Evolutionary conservation across 2,888 invertebrate genomes (phyloP).

Genomic region (Ophraella communa): DNA sequence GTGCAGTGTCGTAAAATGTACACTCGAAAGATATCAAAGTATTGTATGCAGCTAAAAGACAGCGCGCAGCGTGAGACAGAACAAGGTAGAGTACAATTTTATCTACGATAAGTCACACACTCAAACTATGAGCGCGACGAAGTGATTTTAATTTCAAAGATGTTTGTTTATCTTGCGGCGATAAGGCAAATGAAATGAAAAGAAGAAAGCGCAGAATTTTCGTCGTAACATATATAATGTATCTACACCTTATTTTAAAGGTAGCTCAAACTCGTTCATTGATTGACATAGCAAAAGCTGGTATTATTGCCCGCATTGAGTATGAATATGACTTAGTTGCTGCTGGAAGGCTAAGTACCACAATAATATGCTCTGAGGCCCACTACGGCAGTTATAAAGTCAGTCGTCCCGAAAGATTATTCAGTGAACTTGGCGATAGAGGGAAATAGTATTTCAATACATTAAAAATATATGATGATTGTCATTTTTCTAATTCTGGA

Average conservation of each 20-base stretch:
- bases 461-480: constrained; percentile 52
- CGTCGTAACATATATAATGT: constrained; percentile 1
- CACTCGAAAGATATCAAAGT: not conserved
- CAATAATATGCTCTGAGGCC: constrained; percentile 48
- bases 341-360: constrained; percentile 52
- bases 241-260: constrained; percentile 33
- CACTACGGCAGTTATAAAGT: constrained; percentile 47
- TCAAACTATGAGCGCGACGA: too few species aligned
- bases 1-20: constrained; percentile 1
- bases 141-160: too few species aligned
- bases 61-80: too few species aligned
- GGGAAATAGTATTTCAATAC: constrained; percentile 49
- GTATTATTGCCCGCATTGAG: constrained; percentile 44
- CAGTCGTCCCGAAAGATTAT: constrained; percentile 51
- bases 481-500: constrained; percentile 41
- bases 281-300: constrained; percentile 47
- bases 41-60: too few species aligned
- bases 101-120: too few species aligned
- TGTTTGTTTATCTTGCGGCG: too few species aligned
- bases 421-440: constrained; percentile 48
- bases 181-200: too few species aligned
- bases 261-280: constrained; percentile 38
- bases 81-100: too few species aligned
- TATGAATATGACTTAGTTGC: constrained; percentile 47
- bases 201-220: too few species aligned